phyloP scores from a whole-genome alignment of 2,113 vertebrate genomes.

The Neolamprologus toae region DNA sequence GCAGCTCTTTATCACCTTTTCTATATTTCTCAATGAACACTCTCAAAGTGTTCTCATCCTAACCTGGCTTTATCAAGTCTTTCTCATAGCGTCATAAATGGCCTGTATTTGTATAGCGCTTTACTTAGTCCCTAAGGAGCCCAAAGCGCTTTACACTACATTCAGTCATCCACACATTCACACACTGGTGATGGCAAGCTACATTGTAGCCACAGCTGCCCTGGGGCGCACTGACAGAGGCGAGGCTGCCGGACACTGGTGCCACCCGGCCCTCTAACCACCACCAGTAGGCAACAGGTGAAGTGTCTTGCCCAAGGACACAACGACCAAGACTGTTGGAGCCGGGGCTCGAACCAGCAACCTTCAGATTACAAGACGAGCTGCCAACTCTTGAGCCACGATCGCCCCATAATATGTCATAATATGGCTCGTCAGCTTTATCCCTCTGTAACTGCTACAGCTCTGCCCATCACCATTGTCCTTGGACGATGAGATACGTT shows the following conservation, averaged over 20 bases:
- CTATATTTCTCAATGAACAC: neutral
- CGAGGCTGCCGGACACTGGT: neutral
- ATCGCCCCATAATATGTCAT: neutral
- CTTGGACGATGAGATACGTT: neutral
- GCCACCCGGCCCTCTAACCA: neutral
- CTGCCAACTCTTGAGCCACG: neutral
- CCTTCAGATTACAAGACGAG: neutral
- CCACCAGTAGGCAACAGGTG: neutral
- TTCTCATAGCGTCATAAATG: neutral
- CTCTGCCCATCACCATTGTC: neutral
- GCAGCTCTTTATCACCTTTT: neutral
- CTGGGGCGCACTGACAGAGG: neutral
- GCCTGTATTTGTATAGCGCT: neutral
- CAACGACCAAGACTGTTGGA: neutral
- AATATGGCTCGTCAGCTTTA: neutral
- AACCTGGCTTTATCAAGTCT: neutral
- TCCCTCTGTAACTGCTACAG: neutral
- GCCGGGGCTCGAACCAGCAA: neutral
- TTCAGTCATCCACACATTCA: neutral
- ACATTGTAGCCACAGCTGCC: neutral
- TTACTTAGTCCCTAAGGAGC: neutral
- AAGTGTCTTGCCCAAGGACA: neutral
- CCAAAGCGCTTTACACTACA: neutral
- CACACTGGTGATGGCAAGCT: neutral
- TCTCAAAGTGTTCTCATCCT: neutral